phyloP scores from a whole-genome alignment of 2,888 invertebrate genomes.

The Encarsia formosa region DNA sequence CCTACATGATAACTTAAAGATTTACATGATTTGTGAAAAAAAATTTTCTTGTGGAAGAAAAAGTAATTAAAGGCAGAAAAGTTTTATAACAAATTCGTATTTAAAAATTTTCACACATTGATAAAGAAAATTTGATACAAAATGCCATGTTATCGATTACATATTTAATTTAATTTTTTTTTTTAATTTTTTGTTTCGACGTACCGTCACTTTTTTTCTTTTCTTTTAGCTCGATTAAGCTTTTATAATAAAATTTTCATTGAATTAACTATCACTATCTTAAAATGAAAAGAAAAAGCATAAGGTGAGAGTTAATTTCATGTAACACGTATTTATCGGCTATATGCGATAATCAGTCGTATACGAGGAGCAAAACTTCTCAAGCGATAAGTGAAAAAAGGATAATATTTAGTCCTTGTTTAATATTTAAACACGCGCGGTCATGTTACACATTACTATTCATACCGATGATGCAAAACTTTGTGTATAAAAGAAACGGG shows the following conservation, averaged over 20 bases:
- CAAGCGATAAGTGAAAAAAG: constrained; percentile 17
- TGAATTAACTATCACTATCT: constrained; percentile 19
- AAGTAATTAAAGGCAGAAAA: constrained; percentile 5
- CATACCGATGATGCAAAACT: constrained; percentile 18
- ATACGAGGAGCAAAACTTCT: not conserved
- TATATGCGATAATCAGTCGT: constrained; percentile 20
- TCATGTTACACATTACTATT: constrained; percentile 26
- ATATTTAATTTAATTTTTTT: too few species aligned
- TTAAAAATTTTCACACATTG: too few species aligned
- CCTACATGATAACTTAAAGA: constrained; percentile 13
- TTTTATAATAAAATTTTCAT: constrained; percentile 15
- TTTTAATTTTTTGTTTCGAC: constrained; percentile 11
- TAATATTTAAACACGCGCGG: constrained; percentile 29
- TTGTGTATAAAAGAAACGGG: constrained; percentile 2
- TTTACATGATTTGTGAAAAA: constrained; percentile 6
- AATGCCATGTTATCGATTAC: too few species aligned
- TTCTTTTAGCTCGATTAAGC: constrained; percentile 20
- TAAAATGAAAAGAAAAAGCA: constrained; percentile 7
- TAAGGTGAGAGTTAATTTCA: constrained; percentile 22
- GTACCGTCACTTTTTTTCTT: constrained; percentile 14
- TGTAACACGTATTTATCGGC: constrained; percentile 24
- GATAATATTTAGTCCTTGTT: constrained; percentile 24
- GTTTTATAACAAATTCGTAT: constrained; percentile 7
- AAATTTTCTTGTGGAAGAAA: constrained; percentile 2
- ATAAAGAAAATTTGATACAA: too few species aligned